Conservation (phyloP, 2,888 invertebrate genomes). For the Oithona nana region DNA sequence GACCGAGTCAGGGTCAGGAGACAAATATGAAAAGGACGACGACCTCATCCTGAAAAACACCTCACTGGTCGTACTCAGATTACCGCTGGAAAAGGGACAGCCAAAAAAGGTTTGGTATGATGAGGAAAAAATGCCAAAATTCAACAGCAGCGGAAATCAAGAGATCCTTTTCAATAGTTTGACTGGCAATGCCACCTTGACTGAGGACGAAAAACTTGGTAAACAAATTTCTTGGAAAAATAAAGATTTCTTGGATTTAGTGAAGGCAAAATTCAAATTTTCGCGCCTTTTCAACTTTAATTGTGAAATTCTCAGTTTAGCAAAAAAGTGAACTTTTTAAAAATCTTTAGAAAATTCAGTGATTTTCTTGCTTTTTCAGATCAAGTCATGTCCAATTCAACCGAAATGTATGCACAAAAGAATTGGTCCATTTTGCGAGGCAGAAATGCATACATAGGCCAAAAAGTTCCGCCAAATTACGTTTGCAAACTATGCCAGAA, state of each 20-base stretch:
- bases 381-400: constrained; percentile 93
- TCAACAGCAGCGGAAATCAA: background rate
- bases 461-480: constrained; percentile 75
- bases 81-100: constrained; percentile 60
- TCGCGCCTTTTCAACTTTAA: no score
- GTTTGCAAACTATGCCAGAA: constrained; percentile 85
- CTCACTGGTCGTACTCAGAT: constrained; percentile 77
- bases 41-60: constrained; percentile 91
- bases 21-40: constrained; percentile 80
- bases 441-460: constrained; percentile 66
- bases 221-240: no score
- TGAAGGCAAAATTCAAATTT: no score
- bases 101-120: constrained; percentile 32
- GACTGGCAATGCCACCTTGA: no score
- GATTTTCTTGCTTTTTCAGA: no score
- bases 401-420: constrained; percentile 76
- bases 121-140: constrained; percentile 4
- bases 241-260: no score
- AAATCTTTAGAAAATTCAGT: no score
- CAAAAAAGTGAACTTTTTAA: no score
- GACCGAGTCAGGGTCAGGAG: constrained; percentile 88
- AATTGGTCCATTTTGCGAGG: constrained; percentile 5
- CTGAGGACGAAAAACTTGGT: constrained; percentile 94
- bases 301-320: no score
- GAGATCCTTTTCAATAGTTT: background rate